Evolutionary conservation across 2,113 vertebrate genomes (phyloP).

Genomic region (Chlorodrepanis virens): DNA sequence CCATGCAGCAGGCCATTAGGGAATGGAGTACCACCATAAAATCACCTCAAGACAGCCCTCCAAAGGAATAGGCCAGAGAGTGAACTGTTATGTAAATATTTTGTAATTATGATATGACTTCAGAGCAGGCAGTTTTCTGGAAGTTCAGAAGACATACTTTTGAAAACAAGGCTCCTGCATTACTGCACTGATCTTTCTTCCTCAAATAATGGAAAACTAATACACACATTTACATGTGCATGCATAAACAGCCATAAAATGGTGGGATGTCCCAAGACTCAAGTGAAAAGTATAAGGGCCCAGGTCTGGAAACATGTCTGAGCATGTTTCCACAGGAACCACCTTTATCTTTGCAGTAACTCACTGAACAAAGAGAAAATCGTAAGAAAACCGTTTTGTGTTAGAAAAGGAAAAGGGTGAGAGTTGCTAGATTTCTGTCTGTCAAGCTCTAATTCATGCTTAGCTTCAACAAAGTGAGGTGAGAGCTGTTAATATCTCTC

Average conservation of each 20-base stretch:
- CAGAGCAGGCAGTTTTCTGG: neutral
- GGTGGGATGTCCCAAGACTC: neutral
- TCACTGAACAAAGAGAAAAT: neutral
- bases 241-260: neutral
- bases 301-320: neutral
- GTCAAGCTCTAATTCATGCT: neutral
- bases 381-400: neutral
- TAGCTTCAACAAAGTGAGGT: neutral
- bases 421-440: neutral
- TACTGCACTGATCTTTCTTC: neutral
- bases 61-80: neutral
- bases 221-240: neutral
- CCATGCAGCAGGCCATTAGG: rapidly evolving
- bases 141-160: neutral
- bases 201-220: neutral
- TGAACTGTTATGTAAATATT: neutral
- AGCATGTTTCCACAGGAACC: neutral
- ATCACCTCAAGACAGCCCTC: neutral
- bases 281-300: neutral
- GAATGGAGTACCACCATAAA: neutral
- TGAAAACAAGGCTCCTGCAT: neutral
- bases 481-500: neutral
- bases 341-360: neutral
- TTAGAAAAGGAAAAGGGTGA: neutral
- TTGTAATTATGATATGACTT: neutral